Base-by-base conservation (phyloP, 1,140 invertebrate species). In the Megalonaias nervosa region DNA sequence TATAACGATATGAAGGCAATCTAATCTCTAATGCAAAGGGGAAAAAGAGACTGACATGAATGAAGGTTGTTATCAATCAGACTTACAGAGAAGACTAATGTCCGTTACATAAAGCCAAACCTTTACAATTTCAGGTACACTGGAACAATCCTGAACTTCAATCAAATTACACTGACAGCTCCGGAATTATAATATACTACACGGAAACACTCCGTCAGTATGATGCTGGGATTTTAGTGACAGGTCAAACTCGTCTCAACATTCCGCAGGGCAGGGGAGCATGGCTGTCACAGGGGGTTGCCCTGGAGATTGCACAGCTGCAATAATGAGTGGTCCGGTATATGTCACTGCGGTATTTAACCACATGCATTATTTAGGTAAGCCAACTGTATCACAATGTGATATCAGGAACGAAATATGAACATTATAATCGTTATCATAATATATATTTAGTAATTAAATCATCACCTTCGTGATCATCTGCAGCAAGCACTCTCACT, bases 311-410 rank as follows among this genome's bases (percentile, higher is more conserved):
- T 82, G 81, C 61, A 74, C 77, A 21, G 21, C 57, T 6, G 23
- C 2, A 13, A 38, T 79, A 21, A 55, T 79, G n/a, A 76, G 48
- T 9, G 26, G 66, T 19, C 62, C 68, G 13, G 57, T 79, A 9
- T 69, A 82, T 62, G 55, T 82, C 60, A 69, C 70, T 9, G 58
- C 73, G 14, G 79, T 74, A 23, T 71, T 75, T 66, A 80, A 80
- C 68, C 79, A 80, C 48, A 80, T 80, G 79, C 79, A 80, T 48
- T 68, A 59, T 19, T 66, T 80, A 48, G 74, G 79, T 80, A 73
- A 26, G 38, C 9, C 38, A 48, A 48, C 38, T 6, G 11, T 48
- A 11, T 48, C 38, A 48, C 5, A 48, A 48, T 48, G 6, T 48
- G 38, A 11, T 11, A 48, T 48, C 38, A 48, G 38, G 38, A 11